A percentile compares a stretch with the other conserved stretches of the same genome.
Evolutionary conservation across 2,113 vertebrate genomes (phyloP).

Genomic region (Toxotes jaculatrix): DNA sequence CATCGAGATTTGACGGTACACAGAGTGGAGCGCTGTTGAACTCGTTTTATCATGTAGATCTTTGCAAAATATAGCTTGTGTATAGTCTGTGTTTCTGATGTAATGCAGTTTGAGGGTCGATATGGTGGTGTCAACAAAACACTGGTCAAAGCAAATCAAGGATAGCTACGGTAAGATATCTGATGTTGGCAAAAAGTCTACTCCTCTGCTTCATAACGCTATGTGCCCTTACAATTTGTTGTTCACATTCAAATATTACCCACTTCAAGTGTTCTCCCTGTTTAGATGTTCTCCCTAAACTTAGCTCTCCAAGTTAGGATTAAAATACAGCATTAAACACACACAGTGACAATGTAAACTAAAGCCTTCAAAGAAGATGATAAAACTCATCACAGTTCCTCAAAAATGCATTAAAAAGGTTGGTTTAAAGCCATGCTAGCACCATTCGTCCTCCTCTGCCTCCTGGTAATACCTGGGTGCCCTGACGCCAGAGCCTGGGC

Average conservation of each 20-base stretch:
- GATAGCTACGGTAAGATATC: constrained; percentile 24
- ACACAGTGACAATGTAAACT: constrained; percentile 73
- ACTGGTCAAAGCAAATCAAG: constrained; percentile 41
- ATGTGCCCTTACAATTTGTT: constrained; percentile 15
- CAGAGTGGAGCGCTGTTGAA: neutral
- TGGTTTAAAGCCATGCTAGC: constrained; percentile 88
- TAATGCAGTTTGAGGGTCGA: constrained; percentile 29
- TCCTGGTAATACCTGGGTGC: constrained; percentile 89
- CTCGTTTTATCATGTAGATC: neutral
- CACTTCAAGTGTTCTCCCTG: constrained; percentile 10
- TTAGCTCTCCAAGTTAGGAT: constrained; percentile 36
- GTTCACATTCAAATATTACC: constrained; percentile 29
- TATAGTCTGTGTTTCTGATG: neutral
- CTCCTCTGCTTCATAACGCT: constrained; percentile 29
- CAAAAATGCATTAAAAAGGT: constrained; percentile 77
- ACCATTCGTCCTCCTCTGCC: constrained; percentile 93
- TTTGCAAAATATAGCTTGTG: neutral
- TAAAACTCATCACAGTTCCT: constrained; percentile 92
- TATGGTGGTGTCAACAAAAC: constrained; percentile 49
- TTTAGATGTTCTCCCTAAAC: constrained; percentile 12
- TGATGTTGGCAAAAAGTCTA: constrained; percentile 17
- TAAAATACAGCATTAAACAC: constrained; percentile 62
- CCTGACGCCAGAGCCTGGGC: constrained; percentile 78
- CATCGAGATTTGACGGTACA: neutral
- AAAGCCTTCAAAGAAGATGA: constrained; percentile 86